Base-by-base conservation (phyloP, 1,140 invertebrate genomes). In the Zaprionus taronus region DNA sequence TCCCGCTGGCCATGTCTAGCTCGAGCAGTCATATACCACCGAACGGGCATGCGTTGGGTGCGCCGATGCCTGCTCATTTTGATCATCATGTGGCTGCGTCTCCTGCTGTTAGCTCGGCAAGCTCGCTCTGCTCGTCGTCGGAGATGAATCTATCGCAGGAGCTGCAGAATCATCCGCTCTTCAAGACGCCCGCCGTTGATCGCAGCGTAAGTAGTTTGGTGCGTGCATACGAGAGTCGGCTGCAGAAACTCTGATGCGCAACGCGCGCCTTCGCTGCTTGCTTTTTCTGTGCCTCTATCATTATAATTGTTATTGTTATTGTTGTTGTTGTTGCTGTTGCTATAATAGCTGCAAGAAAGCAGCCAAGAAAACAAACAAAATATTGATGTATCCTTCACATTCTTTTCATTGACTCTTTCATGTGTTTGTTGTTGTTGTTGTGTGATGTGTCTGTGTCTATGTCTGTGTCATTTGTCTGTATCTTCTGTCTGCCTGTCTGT, bases 121-220 rank as follows among this genome's bases (percentile, higher is more conserved):
- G 92, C 65, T 93, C 92, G 83, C 58, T 92, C 60, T 92, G 92
- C 62, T 86, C 83, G 64, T 86, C 83, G 64, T 93, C 92, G 65
- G 92, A 93, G 76, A 93, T 93, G 92, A 93, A 93, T 73, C 80
- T 93, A 26, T 93, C 92, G 28, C 92, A 93, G 73, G 92, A 93
- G 79, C 77, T 93, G 51, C 92, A 93, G 74, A 92, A 93, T 69
- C 92, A 93, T 92, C 92, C 92, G 58, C 77, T 93, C 24, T 93
- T 93, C 69, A 93, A 93, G 64, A 83, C 75, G 22, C 92, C 92
- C 67, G 79, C 77, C 56, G 92, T 93, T 66, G 92, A 93, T 79
- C 81, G 91, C 79, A 93, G 91, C 80, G 92, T 93, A 91, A 93
- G 92, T 93, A 86, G 61, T 58, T 34, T 76, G 71, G 76, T 87